Conservation (phyloP, 2,888 invertebrate species). For the Diaperis boleti region DNA sequence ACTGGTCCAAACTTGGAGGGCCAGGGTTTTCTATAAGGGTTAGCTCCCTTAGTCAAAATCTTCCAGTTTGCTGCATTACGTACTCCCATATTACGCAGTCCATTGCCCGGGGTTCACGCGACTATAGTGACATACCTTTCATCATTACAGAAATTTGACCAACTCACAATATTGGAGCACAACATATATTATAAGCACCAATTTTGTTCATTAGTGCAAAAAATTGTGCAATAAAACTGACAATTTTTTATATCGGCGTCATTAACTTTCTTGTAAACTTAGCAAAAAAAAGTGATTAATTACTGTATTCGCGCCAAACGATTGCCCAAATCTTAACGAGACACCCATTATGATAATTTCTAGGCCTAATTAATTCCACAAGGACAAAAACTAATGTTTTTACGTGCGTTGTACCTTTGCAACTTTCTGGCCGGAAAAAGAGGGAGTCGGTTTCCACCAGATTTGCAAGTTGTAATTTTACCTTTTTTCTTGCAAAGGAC, state of each 20-base stretch:
- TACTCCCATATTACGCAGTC: too few species aligned
- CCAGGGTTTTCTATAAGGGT: too few species aligned
- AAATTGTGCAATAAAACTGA: slow-evolving; percentile 15
- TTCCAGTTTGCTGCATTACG: too few species aligned
- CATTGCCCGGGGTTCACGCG: too few species aligned
- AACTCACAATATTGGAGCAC: too few species aligned
- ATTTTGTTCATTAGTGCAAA: slow-evolving; percentile 14
- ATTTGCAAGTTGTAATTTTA: slow-evolving; percentile 4
- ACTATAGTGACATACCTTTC: too few species aligned
- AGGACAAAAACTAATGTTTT: background rate
- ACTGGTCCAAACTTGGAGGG: too few species aligned
- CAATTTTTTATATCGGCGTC: background rate
- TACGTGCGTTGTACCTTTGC: background rate
- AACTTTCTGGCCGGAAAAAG: background rate
- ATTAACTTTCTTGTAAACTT: slow-evolving; percentile 1
- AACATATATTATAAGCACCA: too few species aligned
- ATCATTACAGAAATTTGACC: too few species aligned
- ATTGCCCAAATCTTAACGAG: background rate
- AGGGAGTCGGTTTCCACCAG: background rate
- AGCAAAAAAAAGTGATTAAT: slow-evolving; percentile 11
- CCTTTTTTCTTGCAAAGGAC: background rate
- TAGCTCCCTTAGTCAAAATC: too few species aligned
- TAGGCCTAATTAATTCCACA: background rate
- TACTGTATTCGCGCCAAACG: background rate
- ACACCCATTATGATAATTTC: background rate